Conservation (phyloP, 2,888 invertebrate species). For the Drosophila villosipedis region DNA sequence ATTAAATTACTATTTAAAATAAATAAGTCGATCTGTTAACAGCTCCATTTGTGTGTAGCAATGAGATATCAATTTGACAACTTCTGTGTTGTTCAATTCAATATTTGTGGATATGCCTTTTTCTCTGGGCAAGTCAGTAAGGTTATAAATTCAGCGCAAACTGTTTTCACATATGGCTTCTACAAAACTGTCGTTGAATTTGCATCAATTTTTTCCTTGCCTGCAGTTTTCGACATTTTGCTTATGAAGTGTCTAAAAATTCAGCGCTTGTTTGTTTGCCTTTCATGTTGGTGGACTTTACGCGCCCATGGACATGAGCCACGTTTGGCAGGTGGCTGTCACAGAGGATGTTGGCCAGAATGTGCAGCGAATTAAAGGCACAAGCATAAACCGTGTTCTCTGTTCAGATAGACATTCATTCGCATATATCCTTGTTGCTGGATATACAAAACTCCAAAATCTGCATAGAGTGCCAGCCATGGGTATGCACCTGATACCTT, state of each 20-base stretch:
- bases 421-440: slow-evolving; percentile 11
- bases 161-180: slow-evolving; percentile 22
- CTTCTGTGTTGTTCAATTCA: slow-evolving; percentile 2
- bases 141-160: slow-evolving; percentile 26
- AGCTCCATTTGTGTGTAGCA: background rate
- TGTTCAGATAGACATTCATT: background rate
- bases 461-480: slow-evolving; percentile 37
- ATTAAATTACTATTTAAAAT: slow-evolving; percentile 32
- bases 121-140: background rate
- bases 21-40: slow-evolving; percentile 1
- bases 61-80: background rate
- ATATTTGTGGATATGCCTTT: slow-evolving; percentile 6
- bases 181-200: slow-evolving; percentile 46
- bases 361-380: slow-evolving; percentile 27
- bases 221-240: slow-evolving; percentile 34
- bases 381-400: slow-evolving; percentile 24
- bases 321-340: slow-evolving; percentile 11
- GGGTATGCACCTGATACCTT: slow-evolving; percentile 56
- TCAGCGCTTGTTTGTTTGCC: slow-evolving; percentile 65
- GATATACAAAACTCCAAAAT: slow-evolving; percentile 39
- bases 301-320: slow-evolving; percentile 58
- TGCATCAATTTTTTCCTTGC: slow-evolving; percentile 22
- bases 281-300: slow-evolving; percentile 79
- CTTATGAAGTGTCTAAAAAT: slow-evolving; percentile 74
- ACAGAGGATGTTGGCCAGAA: slow-evolving; percentile 11